Percentiles rank a stretch among this genome's conserved stretches.
phyloP scores from a whole-genome alignment of 2,797 vertebrate species.

The Lerista edwardsae region DNA sequence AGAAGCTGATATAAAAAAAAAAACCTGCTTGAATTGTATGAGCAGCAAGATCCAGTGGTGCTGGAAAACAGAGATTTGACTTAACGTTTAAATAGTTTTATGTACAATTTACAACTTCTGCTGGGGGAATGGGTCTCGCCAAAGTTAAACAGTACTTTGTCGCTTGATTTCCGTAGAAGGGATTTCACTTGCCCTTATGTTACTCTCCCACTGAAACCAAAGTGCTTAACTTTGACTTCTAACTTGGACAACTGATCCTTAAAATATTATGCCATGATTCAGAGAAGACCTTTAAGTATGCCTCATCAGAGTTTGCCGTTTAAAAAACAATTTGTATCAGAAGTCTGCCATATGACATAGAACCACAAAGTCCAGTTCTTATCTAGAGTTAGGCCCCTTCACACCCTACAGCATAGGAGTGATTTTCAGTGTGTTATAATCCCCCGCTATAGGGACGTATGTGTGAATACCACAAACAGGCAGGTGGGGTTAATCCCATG shows the following conservation, averaged over 20 bases:
- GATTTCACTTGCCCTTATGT: neutral
- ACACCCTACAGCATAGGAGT: neutral
- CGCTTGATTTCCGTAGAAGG: conserved; percentile 5
- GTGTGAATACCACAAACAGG: neutral
- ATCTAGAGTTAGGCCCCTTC: neutral
- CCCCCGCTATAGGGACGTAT: neutral
- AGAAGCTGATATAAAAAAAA: conserved; percentile 43
- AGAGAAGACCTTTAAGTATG: neutral
- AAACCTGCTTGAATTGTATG: conserved; percentile 43
- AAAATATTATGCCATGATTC: neutral
- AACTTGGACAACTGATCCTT: conserved; percentile 18
- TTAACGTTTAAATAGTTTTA: conserved; percentile 36
- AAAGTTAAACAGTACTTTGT: neutral
- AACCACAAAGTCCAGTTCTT: neutral
- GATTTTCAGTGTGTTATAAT: neutral
- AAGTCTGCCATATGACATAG: neutral
- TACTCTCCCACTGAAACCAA: neutral
- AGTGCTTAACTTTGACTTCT: neutral
- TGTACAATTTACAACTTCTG: neutral
- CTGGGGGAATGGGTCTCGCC: neutral
- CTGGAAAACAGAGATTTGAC: conserved; percentile 34
- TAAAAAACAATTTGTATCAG: neutral
- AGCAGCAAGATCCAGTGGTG: conserved; percentile 42
- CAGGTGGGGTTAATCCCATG: neutral
- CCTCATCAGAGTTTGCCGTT: neutral